Base-by-base conservation (phyloP, 1,140 invertebrate species). In the Cryptotermes secundus region DNA sequence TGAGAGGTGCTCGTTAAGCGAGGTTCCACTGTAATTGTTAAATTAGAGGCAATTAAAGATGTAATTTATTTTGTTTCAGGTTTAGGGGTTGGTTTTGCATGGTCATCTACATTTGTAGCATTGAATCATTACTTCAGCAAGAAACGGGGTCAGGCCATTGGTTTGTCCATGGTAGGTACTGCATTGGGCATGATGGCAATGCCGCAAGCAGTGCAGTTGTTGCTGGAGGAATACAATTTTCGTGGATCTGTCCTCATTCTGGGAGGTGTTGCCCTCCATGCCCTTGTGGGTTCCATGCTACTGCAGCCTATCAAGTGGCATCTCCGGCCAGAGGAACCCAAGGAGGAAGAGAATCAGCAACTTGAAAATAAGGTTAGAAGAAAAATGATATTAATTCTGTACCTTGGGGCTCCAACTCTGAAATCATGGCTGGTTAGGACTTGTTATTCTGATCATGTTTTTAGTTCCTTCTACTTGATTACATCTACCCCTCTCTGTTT, bases 181-280 rank as follows among this genome's bases (percentile, higher is more conserved):
- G 94, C 94, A 4, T 90, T 95, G 83, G 95, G 94, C 2, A 92
- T 95, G 89, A 93, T 96, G 91, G 89, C 95, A 14, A 94, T 96
- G 92, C 95, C 95, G 26, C 94, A 95, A n/a, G 35, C 93, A 84
- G 93, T 94, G 42, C 90, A 92, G 65, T 86, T 94, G 0, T 88
- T 94, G 34, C 88, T 94, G 42, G 91, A 92, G 80, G 91, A 89
- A 22, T 94, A 91, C 85, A 92, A 91, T 80, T 94, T 94, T 87
- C 88, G 91, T 82, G 93, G 94, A 84, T 92, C 94, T 2, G 93
- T 95, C 80, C 90, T 95, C 34, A 90, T 95, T 81, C 87, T 95
- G 81, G 93, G 94, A 6, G 94, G 90, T 6, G 88, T 94, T 81
- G 92, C 94, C 0, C 90, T 95, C 85, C 93, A 95, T 87, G 91